Conservation (phyloP, 1,140 invertebrate genomes). For the Aporrectodea caliginosa region DNA sequence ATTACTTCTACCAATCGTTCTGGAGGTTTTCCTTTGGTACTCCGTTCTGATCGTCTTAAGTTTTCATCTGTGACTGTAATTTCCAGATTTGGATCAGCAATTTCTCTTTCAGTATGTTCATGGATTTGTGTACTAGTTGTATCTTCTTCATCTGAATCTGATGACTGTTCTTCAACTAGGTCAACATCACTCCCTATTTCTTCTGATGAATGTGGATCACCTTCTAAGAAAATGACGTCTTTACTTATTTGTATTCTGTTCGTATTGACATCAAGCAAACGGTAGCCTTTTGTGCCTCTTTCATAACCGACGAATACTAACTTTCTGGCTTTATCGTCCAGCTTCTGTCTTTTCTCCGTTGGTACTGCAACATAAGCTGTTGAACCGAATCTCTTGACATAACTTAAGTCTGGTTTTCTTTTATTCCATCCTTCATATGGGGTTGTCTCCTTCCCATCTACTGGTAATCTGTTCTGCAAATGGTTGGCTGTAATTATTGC, state of each 20-base stretch:
- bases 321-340: constrained; percentile 48
- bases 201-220: constrained; percentile 9
- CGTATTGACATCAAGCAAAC: constrained; percentile 11
- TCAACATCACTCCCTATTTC: too few relatives aligned
- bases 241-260: constrained; percentile 4
- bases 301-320: constrained; percentile 52
- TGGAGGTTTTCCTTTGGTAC: background rate
- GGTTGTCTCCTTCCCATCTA: constrained; percentile 41
- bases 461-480: constrained; percentile 49
- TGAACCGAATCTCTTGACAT: constrained; percentile 58
- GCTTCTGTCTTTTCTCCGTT: constrained; percentile 48
- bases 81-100: too few relatives aligned
- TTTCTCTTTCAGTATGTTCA: too few relatives aligned
- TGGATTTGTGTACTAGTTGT: too few relatives aligned
- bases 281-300: constrained; percentile 22
- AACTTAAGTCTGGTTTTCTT: constrained; percentile 55
- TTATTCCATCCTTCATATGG: constrained; percentile 54
- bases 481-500: constrained; percentile 53
- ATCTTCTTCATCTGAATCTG: too few relatives aligned
- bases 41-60: background rate
- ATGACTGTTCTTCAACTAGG: too few relatives aligned
- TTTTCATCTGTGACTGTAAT: too few relatives aligned
- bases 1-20: background rate
- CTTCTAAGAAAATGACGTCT: constrained; percentile 30
- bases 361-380: constrained; percentile 51